Conservation (phyloP, 2,113 vertebrate genomes). For the Orycteropus afer region DNA sequence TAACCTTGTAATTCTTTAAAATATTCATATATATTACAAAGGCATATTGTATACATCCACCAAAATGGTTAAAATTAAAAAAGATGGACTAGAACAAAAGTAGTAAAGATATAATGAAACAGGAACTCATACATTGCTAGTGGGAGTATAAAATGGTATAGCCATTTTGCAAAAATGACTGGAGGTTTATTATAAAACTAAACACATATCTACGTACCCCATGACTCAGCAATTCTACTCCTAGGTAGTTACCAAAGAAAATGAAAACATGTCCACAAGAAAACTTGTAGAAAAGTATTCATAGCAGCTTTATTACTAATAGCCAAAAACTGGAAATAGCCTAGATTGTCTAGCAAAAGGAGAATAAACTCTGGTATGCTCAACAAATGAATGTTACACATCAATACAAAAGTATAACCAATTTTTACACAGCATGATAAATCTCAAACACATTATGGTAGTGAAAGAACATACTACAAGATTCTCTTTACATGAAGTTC, state of each 20-base stretch:
- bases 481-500: neutral
- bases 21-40: neutral
- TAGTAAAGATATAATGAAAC: neutral
- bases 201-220: neutral
- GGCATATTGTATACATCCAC: neutral
- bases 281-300: neutral
- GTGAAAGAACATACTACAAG: neutral
- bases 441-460: neutral
- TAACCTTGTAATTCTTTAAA: slow-evolving; percentile 18
- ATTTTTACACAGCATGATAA: neutral
- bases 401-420: neutral
- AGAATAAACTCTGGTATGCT: no score
- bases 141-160: neutral
- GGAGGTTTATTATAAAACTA: neutral
- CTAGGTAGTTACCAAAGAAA: neutral
- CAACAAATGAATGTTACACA: neutral
- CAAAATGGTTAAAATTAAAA: neutral
- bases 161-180: neutral
- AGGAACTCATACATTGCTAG: neutral
- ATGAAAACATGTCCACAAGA: neutral
- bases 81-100: neutral
- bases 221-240: neutral
- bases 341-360: neutral
- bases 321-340: neutral
- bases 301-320: neutral